phyloP scores from a whole-genome alignment of 2,113 vertebrate species.

The Gracilinanus agilis region DNA sequence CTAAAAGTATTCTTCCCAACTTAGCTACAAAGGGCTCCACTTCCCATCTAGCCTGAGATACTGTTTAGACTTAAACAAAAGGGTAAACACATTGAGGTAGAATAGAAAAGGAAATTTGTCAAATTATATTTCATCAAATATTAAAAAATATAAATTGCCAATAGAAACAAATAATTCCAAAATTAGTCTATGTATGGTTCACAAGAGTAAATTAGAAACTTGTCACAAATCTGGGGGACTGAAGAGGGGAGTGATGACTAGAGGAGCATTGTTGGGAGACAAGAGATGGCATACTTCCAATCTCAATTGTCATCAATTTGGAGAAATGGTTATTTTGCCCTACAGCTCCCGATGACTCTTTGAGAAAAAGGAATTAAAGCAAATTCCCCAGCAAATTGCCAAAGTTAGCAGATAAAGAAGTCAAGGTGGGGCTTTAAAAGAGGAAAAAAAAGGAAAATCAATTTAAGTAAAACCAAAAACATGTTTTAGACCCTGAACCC shows the following conservation, averaged over 20 bases:
- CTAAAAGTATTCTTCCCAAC: conserved; percentile 15
- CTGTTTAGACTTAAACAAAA: conserved; percentile 22
- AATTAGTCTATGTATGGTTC: conserved; percentile 19
- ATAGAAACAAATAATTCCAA: conserved; percentile 1
- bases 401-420: conserved; percentile 37
- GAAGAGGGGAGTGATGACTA: not conserved
- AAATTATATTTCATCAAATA: conserved; percentile 29
- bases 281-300: conserved; percentile 22
- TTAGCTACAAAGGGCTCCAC: not conserved
- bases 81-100: not conserved
- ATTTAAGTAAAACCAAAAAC: conserved; percentile 60
- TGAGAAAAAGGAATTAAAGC: conserved; percentile 51
- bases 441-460: conserved; percentile 47
- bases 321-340: conserved; percentile 22
- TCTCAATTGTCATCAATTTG: conserved; percentile 37
- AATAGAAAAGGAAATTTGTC: not conserved
- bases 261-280: not conserved
- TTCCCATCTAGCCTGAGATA: conserved; percentile 19
- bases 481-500: conserved; percentile 43
- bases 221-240: not conserved
- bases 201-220: conserved; percentile 17
- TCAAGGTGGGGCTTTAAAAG: conserved; percentile 36
- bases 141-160: conserved; percentile 29
- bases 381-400: conserved; percentile 28
- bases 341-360: conserved; percentile 13